Conservation (phyloP, 2,797 vertebrate genomes). For the Sitta carolinensis region DNA sequence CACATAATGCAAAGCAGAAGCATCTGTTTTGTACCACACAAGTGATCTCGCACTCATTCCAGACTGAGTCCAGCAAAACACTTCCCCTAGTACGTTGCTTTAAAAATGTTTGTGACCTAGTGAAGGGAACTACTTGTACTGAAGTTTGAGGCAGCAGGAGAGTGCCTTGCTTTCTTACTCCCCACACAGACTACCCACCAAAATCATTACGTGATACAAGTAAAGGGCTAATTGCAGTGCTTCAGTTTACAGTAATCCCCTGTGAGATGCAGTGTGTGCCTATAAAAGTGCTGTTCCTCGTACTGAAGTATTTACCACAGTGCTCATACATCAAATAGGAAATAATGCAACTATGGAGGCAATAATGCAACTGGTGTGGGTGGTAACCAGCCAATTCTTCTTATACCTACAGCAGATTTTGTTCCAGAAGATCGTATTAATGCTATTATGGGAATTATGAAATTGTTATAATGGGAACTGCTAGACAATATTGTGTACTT, state of each 20-base stretch:
- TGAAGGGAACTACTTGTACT: background rate
- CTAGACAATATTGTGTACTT: conserved; percentile 27
- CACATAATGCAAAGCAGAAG: background rate
- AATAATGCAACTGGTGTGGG: conserved; percentile 40
- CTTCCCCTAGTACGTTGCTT: fast-evolving
- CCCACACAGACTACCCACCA: background rate
- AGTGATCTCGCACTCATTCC: fast-evolving
- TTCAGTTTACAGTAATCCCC: background rate
- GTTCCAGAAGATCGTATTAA: conserved; percentile 36
- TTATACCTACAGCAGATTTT: conserved; percentile 23
- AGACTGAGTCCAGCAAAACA: background rate
- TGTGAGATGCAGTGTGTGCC: background rate
- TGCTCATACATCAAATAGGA: conserved; percentile 6
- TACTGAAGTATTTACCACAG: conserved; percentile 11
- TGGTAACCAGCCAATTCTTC: conserved; percentile 40
- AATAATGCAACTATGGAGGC: conserved; percentile 34
- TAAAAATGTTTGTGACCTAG: background rate
- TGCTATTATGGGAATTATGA: conserved; percentile 46
- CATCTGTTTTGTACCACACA: background rate
- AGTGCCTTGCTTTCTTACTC: background rate
- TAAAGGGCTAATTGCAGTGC: background rate
- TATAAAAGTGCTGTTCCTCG: conserved; percentile 4
- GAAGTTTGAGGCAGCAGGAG: background rate
- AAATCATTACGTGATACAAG: background rate
- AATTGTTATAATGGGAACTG: conserved; percentile 47